Evolutionary conservation across 2,888 invertebrate genomes (phyloP).

Genomic region (Hypsopygia costalis): DNA sequence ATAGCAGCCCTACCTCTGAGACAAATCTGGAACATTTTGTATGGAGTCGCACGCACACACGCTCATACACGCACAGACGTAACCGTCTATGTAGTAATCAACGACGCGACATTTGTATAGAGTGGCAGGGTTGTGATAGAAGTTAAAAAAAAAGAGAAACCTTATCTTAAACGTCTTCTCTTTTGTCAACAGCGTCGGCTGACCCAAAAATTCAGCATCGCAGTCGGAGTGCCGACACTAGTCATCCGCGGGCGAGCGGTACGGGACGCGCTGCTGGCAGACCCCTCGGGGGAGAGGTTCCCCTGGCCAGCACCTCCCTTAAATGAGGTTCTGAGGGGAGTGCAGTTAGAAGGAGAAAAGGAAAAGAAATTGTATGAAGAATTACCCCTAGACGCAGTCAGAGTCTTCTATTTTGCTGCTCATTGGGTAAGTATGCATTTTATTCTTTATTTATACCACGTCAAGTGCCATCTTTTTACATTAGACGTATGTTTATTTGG

Average conservation of each 20-base stretch:
- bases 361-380: constrained; percentile 76
- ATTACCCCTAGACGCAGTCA: constrained; percentile 81
- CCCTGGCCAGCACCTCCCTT: constrained; percentile 90
- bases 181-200: constrained; percentile 85
- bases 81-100: no score
- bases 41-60: no score
- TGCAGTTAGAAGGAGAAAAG: constrained; percentile 57
- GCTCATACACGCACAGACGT: no score
- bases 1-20: no score
- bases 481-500: no score
- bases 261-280: constrained; percentile 83
- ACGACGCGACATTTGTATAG: no score
- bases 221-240: constrained; percentile 87
- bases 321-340: constrained; percentile 77
- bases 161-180: no score
- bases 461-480: no score
- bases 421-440: constrained; percentile 86
- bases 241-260: constrained; percentile 87
- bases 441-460: no score
- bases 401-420: constrained; percentile 92
- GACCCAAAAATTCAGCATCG: constrained; percentile 88
- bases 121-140: no score
- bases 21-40: no score
- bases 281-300: constrained; percentile 83
- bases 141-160: no score